Base-by-base conservation (phyloP, 2,888 invertebrate genomes). In the Kuschelorhynchus macadamiae region DNA sequence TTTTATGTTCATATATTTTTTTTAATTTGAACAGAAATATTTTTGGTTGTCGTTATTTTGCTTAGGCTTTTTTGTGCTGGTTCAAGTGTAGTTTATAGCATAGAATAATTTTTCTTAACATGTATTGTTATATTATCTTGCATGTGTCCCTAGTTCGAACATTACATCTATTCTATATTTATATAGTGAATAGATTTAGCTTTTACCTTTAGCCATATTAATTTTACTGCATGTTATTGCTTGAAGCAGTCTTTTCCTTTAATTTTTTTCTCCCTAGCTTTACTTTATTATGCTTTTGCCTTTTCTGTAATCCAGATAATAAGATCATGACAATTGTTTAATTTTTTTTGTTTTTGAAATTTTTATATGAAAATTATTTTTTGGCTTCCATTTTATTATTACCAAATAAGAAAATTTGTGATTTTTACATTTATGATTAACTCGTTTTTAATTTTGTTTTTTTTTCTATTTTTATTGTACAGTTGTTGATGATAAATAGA, bases 101-200 rank as follows among this genome's bases (percentile, higher is more conserved):
- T 81, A 82, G 81, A 82, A 81, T 82, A 82, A 81, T 82, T 82
- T 76, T 81, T 79, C 80, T 78, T 81, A 82, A 82, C 79, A 77
- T 81, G 78, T 52, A 47, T 59, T 59, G 47, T 59, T 77, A 76
- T 81, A 78, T 81, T 81, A 80, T 79, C 80, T 81, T 82, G 82
- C 83, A 82, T 83, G 83, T 66, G 49, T 61, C 77, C 81, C 79
- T 81, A 82, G 81, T 78, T 79, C 77, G 78, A 79, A 78, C 73
- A 76, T 76, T 78, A 72, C 70, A 73, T 77, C 80, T 80, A 78
- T 79, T 80, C 80, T 81, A 75, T 79, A 80, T 79, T 79, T 81
- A 81, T 77, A 78, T 82, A 81, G 80, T 78, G 50, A 77, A 73
- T 81, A 81, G 81, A 78, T 76, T 80, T 82, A 81, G 81, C 81